phyloP scores from a whole-genome alignment of 1,140 invertebrate species.

The Zaprionus vittiger region DNA sequence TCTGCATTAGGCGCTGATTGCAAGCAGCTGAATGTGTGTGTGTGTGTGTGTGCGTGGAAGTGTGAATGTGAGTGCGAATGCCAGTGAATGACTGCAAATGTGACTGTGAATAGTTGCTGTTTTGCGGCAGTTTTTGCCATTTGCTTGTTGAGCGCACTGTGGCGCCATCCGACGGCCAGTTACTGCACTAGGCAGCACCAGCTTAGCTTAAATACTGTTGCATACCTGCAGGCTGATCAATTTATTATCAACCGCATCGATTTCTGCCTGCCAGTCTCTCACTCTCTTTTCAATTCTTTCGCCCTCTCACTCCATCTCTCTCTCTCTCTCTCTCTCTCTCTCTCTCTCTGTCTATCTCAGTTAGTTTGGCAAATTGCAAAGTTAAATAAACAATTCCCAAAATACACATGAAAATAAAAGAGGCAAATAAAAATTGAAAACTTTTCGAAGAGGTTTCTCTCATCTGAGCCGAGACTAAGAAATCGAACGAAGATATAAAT shows the following conservation, averaged over 20 bases:
- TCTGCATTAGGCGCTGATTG: constrained; percentile 80
- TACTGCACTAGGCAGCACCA: not conserved
- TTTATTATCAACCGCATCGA: constrained; percentile 9
- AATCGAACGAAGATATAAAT: constrained; percentile 32
- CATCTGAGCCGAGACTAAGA: no score
- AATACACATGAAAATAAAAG: constrained; percentile 17
- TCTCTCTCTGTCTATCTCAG: not conserved
- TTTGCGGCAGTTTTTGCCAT: constrained; percentile 6
- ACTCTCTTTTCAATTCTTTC: no score
- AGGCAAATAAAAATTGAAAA: constrained; percentile 7
- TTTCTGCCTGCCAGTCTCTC: not conserved
- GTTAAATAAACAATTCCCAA: constrained; percentile 16
- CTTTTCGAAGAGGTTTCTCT: constrained; percentile 1
- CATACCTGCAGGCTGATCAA: constrained; percentile 27
- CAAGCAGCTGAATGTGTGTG: constrained; percentile 45
- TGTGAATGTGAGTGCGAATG: constrained; percentile 8
- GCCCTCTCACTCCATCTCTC: no score
- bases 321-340: no score
- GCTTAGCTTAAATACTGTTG: not conserved
- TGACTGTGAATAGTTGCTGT: constrained; percentile 2
- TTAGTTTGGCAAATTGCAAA: not conserved
- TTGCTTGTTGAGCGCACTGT: not conserved
- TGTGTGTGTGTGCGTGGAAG: constrained; percentile 10
- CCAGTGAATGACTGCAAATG: not conserved
- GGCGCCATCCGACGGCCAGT: constrained; percentile 29